Percentiles rank a stretch among this genome's conserved stretches.
Evolutionary conservation across 1,140 invertebrate species (phyloP).

Genomic region (Drosophila pandora): DNA sequence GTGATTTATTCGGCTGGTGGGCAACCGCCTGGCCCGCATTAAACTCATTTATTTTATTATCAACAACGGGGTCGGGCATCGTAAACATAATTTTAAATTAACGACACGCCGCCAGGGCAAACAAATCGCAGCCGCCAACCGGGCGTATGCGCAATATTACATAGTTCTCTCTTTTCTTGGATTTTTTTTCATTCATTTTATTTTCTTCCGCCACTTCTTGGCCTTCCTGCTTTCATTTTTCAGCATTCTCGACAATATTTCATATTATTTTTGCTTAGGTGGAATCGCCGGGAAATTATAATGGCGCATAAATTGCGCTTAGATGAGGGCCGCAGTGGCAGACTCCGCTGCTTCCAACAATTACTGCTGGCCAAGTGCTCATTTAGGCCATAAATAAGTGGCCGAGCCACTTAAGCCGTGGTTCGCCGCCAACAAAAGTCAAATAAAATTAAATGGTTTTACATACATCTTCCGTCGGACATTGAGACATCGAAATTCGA

Average conservation of each 20-base stretch:
- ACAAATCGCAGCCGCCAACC: constrained; percentile 51
- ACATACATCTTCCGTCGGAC: constrained; percentile 34
- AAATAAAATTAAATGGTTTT: constrained; percentile 63
- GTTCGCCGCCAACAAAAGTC: constrained; percentile 55
- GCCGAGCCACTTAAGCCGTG: constrained; percentile 45
- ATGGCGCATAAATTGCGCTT: constrained; percentile 59
- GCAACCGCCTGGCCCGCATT: constrained; percentile 23
- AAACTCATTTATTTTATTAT: constrained; percentile 67
- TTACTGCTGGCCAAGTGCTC: constrained; percentile 51
- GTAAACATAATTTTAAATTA: constrained; percentile 67
- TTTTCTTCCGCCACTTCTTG: constrained; percentile 5
- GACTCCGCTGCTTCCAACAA: constrained; percentile 35
- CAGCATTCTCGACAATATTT: constrained; percentile 45
- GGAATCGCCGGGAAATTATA: constrained; percentile 51
- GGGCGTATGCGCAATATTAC: constrained; percentile 55
- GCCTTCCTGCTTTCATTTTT: constrained; percentile 32
- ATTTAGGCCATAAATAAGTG: constrained; percentile 55
- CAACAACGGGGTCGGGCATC: constrained; percentile 51
- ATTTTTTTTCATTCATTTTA: constrained; percentile 5
- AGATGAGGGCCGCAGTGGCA: constrained; percentile 34
- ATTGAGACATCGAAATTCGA: constrained; percentile 43
- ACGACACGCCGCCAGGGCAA: constrained; percentile 55
- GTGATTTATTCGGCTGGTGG: constrained; percentile 42
- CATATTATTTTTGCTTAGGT: constrained; percentile 56
- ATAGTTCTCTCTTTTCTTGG: constrained; percentile 32